Percentiles rank a stretch among this genome's conserved stretches.
These are phyloP conservation scores for Mustelus asterias DNA, from an alignment of 2,113 vertebrate species.

Conservation along the genomic window DNA sequence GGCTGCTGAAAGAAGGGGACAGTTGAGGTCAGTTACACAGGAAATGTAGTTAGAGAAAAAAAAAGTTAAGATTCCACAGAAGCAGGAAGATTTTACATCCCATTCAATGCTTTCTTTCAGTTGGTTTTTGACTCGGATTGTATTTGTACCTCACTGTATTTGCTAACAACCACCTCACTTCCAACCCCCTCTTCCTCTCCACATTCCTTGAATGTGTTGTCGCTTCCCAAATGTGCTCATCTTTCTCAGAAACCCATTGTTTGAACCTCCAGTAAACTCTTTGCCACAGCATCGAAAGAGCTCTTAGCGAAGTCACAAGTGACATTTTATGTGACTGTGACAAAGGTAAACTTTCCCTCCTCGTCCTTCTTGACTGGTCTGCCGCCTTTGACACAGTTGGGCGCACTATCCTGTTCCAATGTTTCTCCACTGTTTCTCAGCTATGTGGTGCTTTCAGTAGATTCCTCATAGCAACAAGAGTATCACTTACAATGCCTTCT, in stretches of 20 bases:
- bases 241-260: neutral
- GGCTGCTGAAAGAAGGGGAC: neutral
- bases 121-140: neutral
- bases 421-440: neutral
- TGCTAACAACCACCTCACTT: neutral
- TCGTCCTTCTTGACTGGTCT: neutral
- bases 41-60: neutral
- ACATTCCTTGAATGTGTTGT: neutral
- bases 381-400: neutral
- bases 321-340: neutral
- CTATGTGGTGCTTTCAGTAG: neutral
- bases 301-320: neutral
- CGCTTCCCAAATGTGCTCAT: neutral
- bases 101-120: neutral
- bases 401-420: neutral
- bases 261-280: neutral
- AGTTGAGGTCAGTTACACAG: neutral
- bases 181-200: neutral
- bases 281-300: neutral
- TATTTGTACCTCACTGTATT: neutral
- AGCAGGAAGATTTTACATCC: neutral
- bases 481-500: neutral
- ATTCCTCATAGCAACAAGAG: neutral
- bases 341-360: neutral
- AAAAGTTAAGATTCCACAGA: neutral